These are phyloP conservation scores for Diacarnus erythraeanus DNA, from an alignment of 37 sponge, comb jelly and placozoan species.

Conservation along the genomic window DNA sequence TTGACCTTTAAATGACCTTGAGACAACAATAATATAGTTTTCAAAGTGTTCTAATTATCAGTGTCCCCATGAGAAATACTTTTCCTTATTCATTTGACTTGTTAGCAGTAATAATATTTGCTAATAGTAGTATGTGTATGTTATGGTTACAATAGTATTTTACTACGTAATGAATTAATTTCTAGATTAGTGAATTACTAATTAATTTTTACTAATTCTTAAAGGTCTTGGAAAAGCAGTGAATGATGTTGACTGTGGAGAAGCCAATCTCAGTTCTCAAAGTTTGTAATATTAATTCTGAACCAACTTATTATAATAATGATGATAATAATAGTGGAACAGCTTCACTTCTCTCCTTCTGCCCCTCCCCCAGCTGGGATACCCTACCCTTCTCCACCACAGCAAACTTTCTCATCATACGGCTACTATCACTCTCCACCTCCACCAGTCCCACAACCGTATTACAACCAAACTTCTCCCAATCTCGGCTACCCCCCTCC, in stretches of 20 bases:
- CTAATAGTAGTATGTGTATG: too few species aligned
- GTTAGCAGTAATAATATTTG: too few species aligned
- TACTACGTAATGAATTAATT: too few species aligned
- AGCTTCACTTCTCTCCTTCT: conserved; percentile 17
- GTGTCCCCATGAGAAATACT: too few species aligned
- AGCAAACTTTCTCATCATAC: not conserved
- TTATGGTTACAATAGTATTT: too few species aligned
- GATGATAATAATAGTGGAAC: not conserved
- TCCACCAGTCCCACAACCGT: not conserved
- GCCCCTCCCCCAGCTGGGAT: conserved; percentile 3
- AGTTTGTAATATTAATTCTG: conserved; percentile 10
- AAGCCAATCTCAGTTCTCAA: not conserved
- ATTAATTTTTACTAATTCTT: too few species aligned
- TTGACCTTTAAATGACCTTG: too few species aligned
- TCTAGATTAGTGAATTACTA: too few species aligned
- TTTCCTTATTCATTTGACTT: too few species aligned
- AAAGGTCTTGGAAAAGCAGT: not conserved
- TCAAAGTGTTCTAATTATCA: too few species aligned
- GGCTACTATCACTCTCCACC: not conserved
- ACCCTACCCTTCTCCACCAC: not conserved
- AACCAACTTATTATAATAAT: not conserved
- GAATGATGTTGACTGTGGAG: not conserved
- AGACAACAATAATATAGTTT: too few species aligned
- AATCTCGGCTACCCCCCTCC: not conserved
- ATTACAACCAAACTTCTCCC: conserved; percentile 9